These are phyloP conservation scores for Mohoua ochrocephala DNA, from an alignment of 2,113 vertebrate species.

Conservation along the genomic window DNA sequence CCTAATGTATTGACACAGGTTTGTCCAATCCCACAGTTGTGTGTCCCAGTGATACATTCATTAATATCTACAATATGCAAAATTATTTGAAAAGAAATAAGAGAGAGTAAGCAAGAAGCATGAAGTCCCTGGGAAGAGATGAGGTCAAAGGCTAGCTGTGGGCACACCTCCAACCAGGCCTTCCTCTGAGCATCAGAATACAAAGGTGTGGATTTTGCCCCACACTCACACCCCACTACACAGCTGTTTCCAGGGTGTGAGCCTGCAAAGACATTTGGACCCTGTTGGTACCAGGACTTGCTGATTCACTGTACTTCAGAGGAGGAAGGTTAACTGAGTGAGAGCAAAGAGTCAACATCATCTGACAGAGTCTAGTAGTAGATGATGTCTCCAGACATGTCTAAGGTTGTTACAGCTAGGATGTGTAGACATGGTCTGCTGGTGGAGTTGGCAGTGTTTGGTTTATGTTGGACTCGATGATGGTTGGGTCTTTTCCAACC, in stretches of 20 bases:
- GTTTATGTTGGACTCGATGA: not conserved
- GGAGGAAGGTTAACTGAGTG: not conserved
- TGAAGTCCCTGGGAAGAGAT: not conserved
- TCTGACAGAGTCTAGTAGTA: not conserved
- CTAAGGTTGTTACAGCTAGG: not conserved
- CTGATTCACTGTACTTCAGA: not conserved
- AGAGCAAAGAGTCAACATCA: not conserved
- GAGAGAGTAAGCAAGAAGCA: not conserved
- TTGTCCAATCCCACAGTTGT: conserved; percentile 85
- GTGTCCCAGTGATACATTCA: conserved; percentile 84
- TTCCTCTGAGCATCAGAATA: not conserved
- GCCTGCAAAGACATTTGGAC: not conserved
- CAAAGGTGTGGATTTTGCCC: not conserved
- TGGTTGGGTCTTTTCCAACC: not conserved
- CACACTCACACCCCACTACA: not conserved
- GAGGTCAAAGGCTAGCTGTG: not conserved
- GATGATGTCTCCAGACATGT: rapidly evolving
- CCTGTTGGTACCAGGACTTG: not conserved
- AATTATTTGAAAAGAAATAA: not conserved
- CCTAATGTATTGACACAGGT: conserved; percentile 88
- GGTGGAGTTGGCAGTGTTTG: not conserved
- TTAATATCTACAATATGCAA: conserved; percentile 81
- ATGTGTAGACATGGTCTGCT: not conserved
- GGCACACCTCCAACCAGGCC: not conserved
- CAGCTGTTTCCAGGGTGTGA: rapidly evolving